Base-by-base conservation (phyloP, 92 coral and sea anemone genomes). In the Muricea muricata region DNA sequence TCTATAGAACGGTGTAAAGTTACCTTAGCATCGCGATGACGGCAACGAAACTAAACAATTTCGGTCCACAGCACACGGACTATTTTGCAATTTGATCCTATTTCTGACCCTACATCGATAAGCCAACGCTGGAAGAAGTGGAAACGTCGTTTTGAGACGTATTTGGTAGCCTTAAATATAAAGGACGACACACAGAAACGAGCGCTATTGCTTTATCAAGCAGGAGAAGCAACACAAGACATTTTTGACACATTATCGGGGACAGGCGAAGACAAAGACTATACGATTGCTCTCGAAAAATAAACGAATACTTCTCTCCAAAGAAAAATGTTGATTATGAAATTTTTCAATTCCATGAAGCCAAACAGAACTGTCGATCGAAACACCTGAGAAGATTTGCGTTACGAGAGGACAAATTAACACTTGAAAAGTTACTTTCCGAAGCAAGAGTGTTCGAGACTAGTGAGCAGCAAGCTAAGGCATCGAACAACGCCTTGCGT, bases 311-410 rank as follows among this genome's bases (percentile, higher is more conserved):
- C 34, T 81, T 81, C 29, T 40, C 85, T n/a, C 85, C 85, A 0
- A 82, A 82, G 46, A 70, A 54, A 31, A 70, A 82, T 65, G 26
- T 71, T 29, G 54, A 68, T 54, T 82, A 67, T 47, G 86, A 82
- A 35, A 80, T 72, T 20, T 82, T 45, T 35, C 42, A 79, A 33
- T 60, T 79, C 21, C 75, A 57, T 28, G 32, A 79, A 28, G 52
- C 57, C 9, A 79, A 4, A 1, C 74, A 79, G 21, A 41, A 56
- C 67, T 58, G 67, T 58, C 67, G 67, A 2, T 58, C 67, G 23
- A 58, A 58, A 30, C 67, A 58, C 13, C 67, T 58, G 29, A 58
- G 67, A 17, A 58, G 67, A 58, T 58, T 23, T 17, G 67, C 67
- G 1, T 1, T 58, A 58, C 25, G 67, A 1, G 67, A 58, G 30